Conservation (phyloP, 2,113 vertebrate genomes). For the Scalopus aquaticus region DNA sequence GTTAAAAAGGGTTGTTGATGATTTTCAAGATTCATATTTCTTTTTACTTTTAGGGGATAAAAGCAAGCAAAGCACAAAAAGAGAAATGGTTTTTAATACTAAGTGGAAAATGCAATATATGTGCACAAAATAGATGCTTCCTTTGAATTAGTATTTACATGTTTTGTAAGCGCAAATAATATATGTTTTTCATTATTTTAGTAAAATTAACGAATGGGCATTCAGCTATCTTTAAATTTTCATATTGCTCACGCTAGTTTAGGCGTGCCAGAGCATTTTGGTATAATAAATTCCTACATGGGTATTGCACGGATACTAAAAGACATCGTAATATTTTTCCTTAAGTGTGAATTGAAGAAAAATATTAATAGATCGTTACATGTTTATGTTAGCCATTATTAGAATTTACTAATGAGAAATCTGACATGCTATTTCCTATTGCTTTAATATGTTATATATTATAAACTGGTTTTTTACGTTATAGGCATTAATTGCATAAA, state of each 20-base stretch:
- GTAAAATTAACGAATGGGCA: conserved; percentile 84
- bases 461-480: conserved; percentile 66
- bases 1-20: neutral
- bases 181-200: conserved; percentile 88
- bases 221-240: conserved; percentile 86
- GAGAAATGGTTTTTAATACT: conserved; percentile 82
- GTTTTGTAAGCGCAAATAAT: conserved; percentile 82
- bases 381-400: conserved; percentile 85
- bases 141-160: conserved; percentile 80
- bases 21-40: neutral
- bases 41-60: conserved; percentile 45
- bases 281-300: conserved; percentile 76
- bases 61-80: conserved; percentile 54
- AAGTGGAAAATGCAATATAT: conserved; percentile 58
- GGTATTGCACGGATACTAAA: conserved; percentile 66
- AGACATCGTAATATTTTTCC: conserved; percentile 80
- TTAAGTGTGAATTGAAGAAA: conserved; percentile 82
- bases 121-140: conserved; percentile 71
- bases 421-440: conserved; percentile 80
- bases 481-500: conserved; percentile 62
- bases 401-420: conserved; percentile 84
- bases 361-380: conserved; percentile 78
- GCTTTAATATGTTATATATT: conserved; percentile 83
- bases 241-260: conserved; percentile 81
- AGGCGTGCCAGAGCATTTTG: conserved; percentile 78